Percentiles rank a stretch among this genome's conserved stretches.
phyloP scores from a whole-genome alignment of 2,888 invertebrate species.

The Steinernema carpocapsae region DNA sequence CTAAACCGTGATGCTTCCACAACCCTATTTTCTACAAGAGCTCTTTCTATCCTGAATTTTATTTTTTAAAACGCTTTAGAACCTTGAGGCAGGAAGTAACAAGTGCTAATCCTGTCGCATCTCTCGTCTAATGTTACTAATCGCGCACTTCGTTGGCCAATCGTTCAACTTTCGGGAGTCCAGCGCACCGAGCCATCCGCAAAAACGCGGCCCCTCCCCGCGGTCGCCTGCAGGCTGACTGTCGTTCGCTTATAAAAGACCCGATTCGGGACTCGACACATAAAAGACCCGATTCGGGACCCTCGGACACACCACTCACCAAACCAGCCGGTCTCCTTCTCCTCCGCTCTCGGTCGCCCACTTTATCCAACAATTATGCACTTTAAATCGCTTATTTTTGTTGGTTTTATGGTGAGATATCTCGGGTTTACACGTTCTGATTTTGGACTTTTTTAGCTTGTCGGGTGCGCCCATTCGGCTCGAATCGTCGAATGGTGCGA shows the following conservation, averaged over 20 bases:
- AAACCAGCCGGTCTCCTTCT: neutral
- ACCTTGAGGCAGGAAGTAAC: too few species aligned
- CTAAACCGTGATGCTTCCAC: too few species aligned
- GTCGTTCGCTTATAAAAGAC: constrained; percentile 21
- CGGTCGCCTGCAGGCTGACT: constrained; percentile 29
- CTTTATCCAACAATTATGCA: constrained; percentile 24
- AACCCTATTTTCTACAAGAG: too few species aligned
- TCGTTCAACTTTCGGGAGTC: neutral
- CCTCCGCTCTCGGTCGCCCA: constrained; percentile 17
- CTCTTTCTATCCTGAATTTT: too few species aligned
- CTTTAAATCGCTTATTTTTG: constrained; percentile 7
- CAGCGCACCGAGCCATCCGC: constrained; percentile 29
- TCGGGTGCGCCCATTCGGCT: neutral
- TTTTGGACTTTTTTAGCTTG: neutral
- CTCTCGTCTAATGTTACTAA: constrained; percentile 10
- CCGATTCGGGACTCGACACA: neutral
- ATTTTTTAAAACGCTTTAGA: too few species aligned
- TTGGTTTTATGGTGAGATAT: neutral
- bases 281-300: constrained; percentile 7
- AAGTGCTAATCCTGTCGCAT: neutral
- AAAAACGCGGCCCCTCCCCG: constrained; percentile 23
- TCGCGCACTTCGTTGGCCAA: neutral
- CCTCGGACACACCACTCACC: constrained; percentile 15
- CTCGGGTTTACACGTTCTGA: neutral
- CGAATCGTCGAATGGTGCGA: constrained; percentile 46